Base-by-base conservation (phyloP, 2,888 invertebrate genomes). In the Dryococelus australis region DNA sequence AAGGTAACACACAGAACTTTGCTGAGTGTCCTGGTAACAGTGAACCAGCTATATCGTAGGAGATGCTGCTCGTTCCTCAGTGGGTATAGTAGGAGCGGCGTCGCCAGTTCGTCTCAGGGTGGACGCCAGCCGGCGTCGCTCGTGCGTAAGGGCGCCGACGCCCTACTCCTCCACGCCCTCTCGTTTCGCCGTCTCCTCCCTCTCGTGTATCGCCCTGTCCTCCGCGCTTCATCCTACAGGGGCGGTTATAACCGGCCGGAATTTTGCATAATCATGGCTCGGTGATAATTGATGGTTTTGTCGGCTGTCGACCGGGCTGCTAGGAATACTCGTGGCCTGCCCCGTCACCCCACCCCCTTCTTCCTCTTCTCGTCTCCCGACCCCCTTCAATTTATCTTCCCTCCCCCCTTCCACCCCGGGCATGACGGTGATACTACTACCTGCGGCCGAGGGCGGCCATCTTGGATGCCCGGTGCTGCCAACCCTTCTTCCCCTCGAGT, bases 191-290 rank as follows among this genome's bases (percentile, higher is more conserved):
- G 8, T 24, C 83, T 28, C 28, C 43, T 13, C 83, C 83, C 83
- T 8, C 35, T 24, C 43, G 20, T 35, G 28, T 43, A 83, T 43
- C 83, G 28, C 13, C 83, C 83, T n/a, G 8, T 43, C 28, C 3
- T 28, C 83, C 83, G 13, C 80, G 27, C 80, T 0, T n/a, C 80
- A 0, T 28, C 80, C 80, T 26, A 6, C 26, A 35, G 35, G 83
- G 35, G 83, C 35, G 43, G 83, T n/a, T 83, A 83, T 35, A 83
- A 27, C 35, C 83, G 83, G 83, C 28, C 27, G 43, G 43, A 83
- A 83, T 83, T 83, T 83, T 83, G 83, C 83, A 83, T 83, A 83
- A 83, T 83, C 83, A 83, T 83, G 83, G 83, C 83, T 35, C 83
- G 83, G 83, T 27, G 43, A 13, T 83, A 83, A 83, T 83, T 83